Percentiles rank a stretch among this genome's conserved stretches.
phyloP scores from a whole-genome alignment of 2,888 invertebrate species.

The Willowsia nigromaculata region DNA sequence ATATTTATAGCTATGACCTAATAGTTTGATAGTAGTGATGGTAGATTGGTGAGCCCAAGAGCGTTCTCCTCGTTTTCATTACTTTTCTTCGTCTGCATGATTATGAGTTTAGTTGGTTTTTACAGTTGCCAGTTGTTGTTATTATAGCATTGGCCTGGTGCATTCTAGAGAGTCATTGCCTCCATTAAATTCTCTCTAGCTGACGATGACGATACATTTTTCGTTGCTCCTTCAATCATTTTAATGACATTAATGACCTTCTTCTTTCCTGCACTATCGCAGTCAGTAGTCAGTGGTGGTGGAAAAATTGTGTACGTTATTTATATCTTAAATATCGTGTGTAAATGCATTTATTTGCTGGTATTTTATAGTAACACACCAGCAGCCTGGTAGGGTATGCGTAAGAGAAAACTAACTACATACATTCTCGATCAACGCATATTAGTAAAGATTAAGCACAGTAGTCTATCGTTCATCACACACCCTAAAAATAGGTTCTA shows the following conservation, averaged over 20 bases:
- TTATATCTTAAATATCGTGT: neutral
- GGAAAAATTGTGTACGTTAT: neutral
- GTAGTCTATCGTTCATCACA: too few species aligned
- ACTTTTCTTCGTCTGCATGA: too few species aligned
- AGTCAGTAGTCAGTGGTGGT: neutral
- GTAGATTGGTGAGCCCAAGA: too few species aligned
- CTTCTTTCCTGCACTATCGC: neutral
- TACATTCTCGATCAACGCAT: too few species aligned
- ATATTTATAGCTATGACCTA: slow-evolving; percentile 64
- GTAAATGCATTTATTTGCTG: too few species aligned
- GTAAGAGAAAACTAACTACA: too few species aligned
- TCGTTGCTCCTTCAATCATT: neutral
- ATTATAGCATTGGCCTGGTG: neutral
- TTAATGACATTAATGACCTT: slow-evolving; percentile 14
- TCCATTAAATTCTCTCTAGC: neutral
- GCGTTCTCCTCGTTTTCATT: neutral
- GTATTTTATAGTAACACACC: too few species aligned
- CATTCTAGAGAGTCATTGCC: neutral
- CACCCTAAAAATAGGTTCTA: too few species aligned
- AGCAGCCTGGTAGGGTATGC: too few species aligned
- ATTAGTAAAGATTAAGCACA: too few species aligned
- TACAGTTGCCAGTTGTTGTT: neutral
- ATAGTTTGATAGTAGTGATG: too few species aligned
- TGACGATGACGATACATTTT: neutral
- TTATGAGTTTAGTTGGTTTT: too few species aligned